Evolutionary conservation across 2,888 invertebrate species (phyloP).

Genomic region (Apamea anceps): DNA sequence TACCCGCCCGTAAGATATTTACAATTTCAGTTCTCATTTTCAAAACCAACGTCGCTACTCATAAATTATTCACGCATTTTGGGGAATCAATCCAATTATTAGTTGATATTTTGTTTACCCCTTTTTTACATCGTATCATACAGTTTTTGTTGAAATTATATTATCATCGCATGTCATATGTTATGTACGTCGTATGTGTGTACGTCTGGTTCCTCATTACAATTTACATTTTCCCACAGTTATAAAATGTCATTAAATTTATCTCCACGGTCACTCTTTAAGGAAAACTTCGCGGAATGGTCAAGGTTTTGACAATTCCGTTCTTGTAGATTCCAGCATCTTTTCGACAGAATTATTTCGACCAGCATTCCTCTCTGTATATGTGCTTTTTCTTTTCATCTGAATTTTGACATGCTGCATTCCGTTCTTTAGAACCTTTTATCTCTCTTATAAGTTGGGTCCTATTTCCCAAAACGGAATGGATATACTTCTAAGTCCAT

Average conservation of each 20-base stretch:
- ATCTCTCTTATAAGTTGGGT: background rate
- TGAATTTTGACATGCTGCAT: background rate
- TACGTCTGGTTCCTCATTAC: conserved; percentile 30
- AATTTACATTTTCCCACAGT: conserved; percentile 47
- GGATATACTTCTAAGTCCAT: too few relatives aligned
- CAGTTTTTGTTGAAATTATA: background rate
- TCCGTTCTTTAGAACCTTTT: background rate
- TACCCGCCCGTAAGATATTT: too few relatives aligned
- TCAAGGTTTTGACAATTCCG: conserved; percentile 30
- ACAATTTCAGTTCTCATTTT: background rate
- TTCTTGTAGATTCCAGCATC: background rate
- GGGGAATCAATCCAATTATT: too few relatives aligned
- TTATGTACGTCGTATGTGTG: background rate
- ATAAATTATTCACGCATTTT: too few relatives aligned
- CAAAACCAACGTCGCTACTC: background rate
- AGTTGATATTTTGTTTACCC: background rate
- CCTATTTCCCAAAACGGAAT: background rate
- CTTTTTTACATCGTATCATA: background rate
- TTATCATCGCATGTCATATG: conserved; percentile 6
- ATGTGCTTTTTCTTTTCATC: conserved; percentile 2
- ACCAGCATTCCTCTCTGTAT: too few relatives aligned
- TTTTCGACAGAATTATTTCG: background rate
- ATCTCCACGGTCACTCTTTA: conserved; percentile 46
- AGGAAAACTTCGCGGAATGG: conserved; percentile 40
- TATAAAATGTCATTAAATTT: conserved; percentile 36